Percentiles rank a stretch among this genome's conserved stretches.
Conservation (phyloP, 2,797 vertebrate species). For the Xenops minutus region DNA sequence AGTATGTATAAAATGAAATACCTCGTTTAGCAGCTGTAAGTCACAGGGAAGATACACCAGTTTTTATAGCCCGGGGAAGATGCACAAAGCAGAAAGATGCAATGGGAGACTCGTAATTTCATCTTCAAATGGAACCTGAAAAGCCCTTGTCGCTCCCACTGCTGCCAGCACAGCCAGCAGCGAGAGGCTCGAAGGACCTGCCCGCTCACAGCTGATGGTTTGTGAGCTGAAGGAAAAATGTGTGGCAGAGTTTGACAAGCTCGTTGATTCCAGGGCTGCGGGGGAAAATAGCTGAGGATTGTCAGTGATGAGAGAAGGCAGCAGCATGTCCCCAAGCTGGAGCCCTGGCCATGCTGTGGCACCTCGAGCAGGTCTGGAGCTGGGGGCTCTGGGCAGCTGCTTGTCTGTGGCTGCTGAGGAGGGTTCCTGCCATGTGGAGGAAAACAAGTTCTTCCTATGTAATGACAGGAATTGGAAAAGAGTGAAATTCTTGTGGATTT, state of each 20-base stretch:
- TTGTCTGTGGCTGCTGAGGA: not conserved
- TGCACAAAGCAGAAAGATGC: not conserved
- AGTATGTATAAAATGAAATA: not conserved
- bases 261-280: not conserved
- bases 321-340: not conserved
- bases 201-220: not conserved
- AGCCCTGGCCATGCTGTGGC: not conserved
- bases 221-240: not conserved
- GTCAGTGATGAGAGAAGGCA: not conserved
- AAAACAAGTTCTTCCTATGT: not conserved
- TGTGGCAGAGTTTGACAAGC: not conserved
- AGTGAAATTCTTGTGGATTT: not conserved
- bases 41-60: not conserved
- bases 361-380: not conserved
- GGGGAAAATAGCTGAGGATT: rapidly evolving
- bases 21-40: not conserved
- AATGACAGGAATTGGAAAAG: not conserved
- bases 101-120: not conserved
- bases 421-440: not conserved
- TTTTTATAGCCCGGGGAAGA: not conserved
- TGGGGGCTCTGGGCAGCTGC: not conserved
- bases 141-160: not conserved
- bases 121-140: not conserved
- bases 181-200: not conserved
- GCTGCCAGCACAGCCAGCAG: not conserved